Evolutionary conservation across 1,140 invertebrate genomes (phyloP).

Genomic region (Galleria mellonella): DNA sequence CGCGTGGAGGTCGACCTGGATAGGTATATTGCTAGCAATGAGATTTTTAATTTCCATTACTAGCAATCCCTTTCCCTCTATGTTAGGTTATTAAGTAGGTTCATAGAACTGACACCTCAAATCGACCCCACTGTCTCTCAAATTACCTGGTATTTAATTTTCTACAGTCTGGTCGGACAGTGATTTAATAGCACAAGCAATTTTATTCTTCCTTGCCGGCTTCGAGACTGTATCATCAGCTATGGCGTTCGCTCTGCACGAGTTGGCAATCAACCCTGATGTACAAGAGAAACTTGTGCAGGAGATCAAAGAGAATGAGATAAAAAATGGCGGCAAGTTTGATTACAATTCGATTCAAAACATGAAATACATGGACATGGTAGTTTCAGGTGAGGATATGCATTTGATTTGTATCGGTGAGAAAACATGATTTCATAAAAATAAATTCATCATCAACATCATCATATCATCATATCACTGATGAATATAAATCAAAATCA

Average conservation of each 20-base stretch:
- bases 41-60: too few relatives aligned
- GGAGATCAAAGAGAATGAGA: conserved; percentile 16
- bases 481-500: too few relatives aligned
- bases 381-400: conserved; percentile 19
- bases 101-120: too few relatives aligned
- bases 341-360: conserved; percentile 16
- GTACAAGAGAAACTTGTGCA: conserved; percentile 66
- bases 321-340: conserved; percentile 14
- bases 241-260: conserved; percentile 71
- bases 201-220: conserved; percentile 60
- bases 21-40: too few relatives aligned
- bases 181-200: conserved; percentile 32
- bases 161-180: conserved; percentile 14
- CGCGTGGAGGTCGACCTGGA: too few relatives aligned
- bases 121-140: too few relatives aligned
- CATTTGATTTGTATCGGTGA: not conserved
- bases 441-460: too few relatives aligned
- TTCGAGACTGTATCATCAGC: conserved; percentile 77
- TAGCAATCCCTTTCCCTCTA: too few relatives aligned
- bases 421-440: too few relatives aligned
- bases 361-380: conserved; percentile 26
- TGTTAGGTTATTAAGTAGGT: too few relatives aligned
- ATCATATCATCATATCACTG: too few relatives aligned
- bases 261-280: conserved; percentile 74
- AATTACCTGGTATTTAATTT: too few relatives aligned